phyloP scores from a whole-genome alignment of 2,797 vertebrate species.

The Coendou prehensilis region DNA sequence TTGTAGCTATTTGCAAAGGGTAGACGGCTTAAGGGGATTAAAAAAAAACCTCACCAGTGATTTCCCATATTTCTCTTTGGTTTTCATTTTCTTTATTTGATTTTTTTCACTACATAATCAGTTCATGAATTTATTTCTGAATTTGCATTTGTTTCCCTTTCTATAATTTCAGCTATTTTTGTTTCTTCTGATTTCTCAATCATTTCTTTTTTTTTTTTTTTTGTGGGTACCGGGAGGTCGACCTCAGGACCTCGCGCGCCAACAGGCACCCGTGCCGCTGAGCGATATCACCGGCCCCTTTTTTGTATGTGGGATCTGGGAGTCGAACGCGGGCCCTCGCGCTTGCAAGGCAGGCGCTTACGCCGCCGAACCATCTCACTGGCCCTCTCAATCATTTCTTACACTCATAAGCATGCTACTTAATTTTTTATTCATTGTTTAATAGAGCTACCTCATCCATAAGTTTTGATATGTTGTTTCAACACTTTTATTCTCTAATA shows the following conservation, averaged over 20 bases:
- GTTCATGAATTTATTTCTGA: background rate
- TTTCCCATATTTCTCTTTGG: background rate
- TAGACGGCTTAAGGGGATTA: background rate
- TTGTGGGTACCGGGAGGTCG: no score
- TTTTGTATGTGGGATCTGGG: no score
- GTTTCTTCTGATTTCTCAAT: background rate
- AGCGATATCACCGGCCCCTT: no score
- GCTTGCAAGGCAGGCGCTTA: no score
- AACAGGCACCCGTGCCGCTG: no score
- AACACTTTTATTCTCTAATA: slow-evolving; percentile 5
- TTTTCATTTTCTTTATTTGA: slow-evolving; percentile 34
- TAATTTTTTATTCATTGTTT: slow-evolving; percentile 54
- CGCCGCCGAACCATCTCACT: no score
- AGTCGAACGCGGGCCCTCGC: no score
- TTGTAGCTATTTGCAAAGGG: background rate
- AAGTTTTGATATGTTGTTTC: background rate
- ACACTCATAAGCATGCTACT: background rate
- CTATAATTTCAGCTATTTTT: background rate
- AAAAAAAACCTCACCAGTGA: background rate
- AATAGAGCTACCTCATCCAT: background rate
- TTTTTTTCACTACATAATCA: background rate
- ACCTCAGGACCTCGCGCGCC: no score
- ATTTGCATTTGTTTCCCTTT: slow-evolving; percentile 30
- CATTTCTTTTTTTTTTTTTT: no score
- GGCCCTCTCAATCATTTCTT: slow-evolving; percentile 6